phyloP scores from a whole-genome alignment of 2,113 vertebrate genomes.

The Pygoscelis antarcticus region DNA sequence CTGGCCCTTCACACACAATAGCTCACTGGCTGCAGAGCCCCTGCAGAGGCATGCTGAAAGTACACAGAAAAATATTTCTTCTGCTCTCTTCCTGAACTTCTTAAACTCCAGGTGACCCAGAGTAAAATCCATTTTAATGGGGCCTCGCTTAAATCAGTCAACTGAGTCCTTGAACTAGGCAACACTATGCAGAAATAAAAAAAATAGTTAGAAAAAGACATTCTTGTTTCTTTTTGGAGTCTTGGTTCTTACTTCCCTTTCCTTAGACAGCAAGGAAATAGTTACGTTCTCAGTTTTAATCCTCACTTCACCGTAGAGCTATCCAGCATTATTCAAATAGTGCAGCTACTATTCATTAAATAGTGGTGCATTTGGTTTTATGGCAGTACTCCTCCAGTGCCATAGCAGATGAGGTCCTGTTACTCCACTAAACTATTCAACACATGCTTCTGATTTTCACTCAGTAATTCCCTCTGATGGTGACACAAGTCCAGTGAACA shows the following conservation, averaged over 20 bases:
- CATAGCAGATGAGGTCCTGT: background rate
- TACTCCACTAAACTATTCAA: background rate
- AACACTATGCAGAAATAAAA: background rate
- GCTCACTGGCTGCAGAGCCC: constrained; percentile 4
- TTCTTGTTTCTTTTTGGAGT: background rate
- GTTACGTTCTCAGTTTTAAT: background rate
- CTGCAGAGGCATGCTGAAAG: background rate
- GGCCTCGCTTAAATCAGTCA: background rate
- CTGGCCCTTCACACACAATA: background rate
- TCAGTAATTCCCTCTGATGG: background rate
- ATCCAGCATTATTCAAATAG: background rate
- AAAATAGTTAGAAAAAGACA: background rate
- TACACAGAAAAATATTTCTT: constrained; percentile 19
- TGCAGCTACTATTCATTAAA: background rate
- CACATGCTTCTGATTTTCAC: background rate
- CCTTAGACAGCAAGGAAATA: background rate
- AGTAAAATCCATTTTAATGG: constrained; percentile 42
- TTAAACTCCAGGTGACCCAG: constrained; percentile 46
- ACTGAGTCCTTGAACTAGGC: background rate
- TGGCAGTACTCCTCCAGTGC: background rate
- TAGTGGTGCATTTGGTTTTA: background rate
- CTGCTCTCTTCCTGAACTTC: constrained; percentile 41
- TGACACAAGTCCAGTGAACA: background rate
- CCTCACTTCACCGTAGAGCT: background rate
- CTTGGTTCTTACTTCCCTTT: background rate